phyloP scores from a whole-genome alignment of 2,888 invertebrate genomes.

The Lasioglossum marginatum region DNA sequence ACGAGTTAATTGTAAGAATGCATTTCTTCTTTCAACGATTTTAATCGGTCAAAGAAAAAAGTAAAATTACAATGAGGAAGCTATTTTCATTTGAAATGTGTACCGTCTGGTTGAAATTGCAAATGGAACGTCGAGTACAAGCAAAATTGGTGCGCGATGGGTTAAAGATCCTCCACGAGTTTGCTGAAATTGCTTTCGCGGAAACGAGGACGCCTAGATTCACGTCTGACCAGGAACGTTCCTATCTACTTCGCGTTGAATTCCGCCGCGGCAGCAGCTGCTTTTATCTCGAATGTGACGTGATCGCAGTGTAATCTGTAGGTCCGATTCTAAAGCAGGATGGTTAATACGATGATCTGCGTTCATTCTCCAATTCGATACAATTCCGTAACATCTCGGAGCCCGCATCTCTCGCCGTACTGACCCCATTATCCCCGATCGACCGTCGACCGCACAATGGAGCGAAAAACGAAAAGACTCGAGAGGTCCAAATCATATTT shows the following conservation, averaged over 20 bases:
- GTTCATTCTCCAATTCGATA: not conserved
- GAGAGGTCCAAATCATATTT: constrained; percentile 3
- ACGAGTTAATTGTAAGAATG: no score
- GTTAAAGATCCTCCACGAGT: not conserved
- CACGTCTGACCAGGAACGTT: constrained; percentile 15
- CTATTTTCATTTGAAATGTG: not conserved
- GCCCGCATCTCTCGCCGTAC: not conserved
- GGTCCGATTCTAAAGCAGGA: not conserved
- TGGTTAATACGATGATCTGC: not conserved
- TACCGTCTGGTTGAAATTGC: not conserved
- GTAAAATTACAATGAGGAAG: not conserved
- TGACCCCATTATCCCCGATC: constrained; percentile 8
- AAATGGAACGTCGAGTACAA: not conserved
- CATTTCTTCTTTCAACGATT: no score
- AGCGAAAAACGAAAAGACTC: not conserved
- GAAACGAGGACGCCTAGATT: constrained; percentile 10
- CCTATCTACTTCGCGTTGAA: constrained; percentile 5
- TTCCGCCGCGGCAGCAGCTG: not conserved
- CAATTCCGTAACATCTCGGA: not conserved
- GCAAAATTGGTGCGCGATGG: not conserved
- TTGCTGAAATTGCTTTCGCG: not conserved
- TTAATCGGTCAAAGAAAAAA: not conserved
- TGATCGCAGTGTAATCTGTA: not conserved
- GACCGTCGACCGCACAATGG: not conserved
- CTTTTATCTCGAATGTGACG: not conserved